These are phyloP conservation scores for Pemphredon lugubris DNA, from an alignment of 2,888 invertebrate genomes.

Conservation along the genomic window DNA sequence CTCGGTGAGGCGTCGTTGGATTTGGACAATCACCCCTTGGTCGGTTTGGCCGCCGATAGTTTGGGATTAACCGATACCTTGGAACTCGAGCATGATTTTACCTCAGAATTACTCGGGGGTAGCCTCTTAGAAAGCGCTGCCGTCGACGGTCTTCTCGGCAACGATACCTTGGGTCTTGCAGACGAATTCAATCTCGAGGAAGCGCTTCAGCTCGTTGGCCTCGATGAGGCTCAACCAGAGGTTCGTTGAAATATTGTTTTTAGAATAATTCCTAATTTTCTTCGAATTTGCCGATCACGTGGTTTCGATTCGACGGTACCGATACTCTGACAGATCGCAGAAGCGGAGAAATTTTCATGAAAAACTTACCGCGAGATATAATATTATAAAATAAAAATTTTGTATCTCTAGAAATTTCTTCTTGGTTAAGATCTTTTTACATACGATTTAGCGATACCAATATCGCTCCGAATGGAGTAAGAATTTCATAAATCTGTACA, in stretches of 20 bases:
- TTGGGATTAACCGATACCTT: slow-evolving; percentile 75
- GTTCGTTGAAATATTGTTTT: slow-evolving; percentile 31
- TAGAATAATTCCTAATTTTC: background rate
- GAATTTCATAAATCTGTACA: too few relatives aligned
- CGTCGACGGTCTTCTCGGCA: slow-evolving; percentile 76
- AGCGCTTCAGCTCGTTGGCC: slow-evolving; percentile 88
- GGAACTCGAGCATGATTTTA: slow-evolving; percentile 78
- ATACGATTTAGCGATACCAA: too few relatives aligned
- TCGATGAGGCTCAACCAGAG: slow-evolving; percentile 83
- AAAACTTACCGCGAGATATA: too few relatives aligned
- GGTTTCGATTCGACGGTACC: background rate
- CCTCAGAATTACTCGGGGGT: slow-evolving; percentile 73
- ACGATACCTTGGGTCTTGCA: slow-evolving; percentile 81
- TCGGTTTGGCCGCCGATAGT: slow-evolving; percentile 75
- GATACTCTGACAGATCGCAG: too few relatives aligned
- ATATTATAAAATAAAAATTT: too few relatives aligned
- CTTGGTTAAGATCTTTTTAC: too few relatives aligned
- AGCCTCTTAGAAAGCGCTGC: slow-evolving; percentile 70
- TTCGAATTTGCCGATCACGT: background rate
- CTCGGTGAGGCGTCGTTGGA: slow-evolving; percentile 69
- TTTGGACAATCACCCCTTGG: slow-evolving; percentile 71
- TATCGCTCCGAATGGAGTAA: too few relatives aligned
- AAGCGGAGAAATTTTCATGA: too few relatives aligned
- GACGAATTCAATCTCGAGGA: slow-evolving; percentile 88
- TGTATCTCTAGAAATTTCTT: too few relatives aligned